Evolutionary conservation across 1,140 invertebrate species (phyloP).

Genomic region (Eurosta solidaginis): DNA sequence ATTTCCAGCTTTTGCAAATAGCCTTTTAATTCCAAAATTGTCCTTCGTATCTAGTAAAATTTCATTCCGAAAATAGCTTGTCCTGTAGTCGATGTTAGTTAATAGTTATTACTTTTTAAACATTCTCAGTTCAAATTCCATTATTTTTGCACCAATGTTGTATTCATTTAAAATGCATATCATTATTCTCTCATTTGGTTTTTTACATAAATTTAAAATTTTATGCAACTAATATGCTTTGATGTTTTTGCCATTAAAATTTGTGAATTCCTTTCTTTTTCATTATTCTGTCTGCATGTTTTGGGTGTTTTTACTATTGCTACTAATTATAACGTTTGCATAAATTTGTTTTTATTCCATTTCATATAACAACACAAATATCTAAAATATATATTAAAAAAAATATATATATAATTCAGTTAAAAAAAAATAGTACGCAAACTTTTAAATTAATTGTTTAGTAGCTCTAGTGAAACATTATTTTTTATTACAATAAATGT

Average conservation of each 20-base stretch:
- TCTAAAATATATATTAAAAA: neutral
- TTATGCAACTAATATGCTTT: neutral
- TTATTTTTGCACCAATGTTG: neutral
- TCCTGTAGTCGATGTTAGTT: constrained; percentile 5
- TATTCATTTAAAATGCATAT: neutral
- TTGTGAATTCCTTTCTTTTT: neutral
- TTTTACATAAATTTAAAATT: neutral
- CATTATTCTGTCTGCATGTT: neutral
- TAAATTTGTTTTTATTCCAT: constrained; percentile 28
- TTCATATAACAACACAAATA: neutral
- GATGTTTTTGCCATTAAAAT: neutral
- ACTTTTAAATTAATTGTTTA: constrained; percentile 1
- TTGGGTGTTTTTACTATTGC: neutral
- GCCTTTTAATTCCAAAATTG: constrained; percentile 15
- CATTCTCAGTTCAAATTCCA: neutral
- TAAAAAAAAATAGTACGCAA: constrained; percentile 22
- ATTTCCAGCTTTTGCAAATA: constrained; percentile 10
- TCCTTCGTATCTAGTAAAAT: neutral
- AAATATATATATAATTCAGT: neutral
- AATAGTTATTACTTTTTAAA: neutral
- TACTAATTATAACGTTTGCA: neutral
- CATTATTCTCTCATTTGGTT: too few relatives aligned
- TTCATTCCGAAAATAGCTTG: neutral
- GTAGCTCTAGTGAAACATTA: constrained; percentile 34
- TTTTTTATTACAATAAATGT: constrained; percentile 43